Evolutionary conservation across 2,113 vertebrate species (phyloP), one percentile per base, ranked within the genome.

Genomic region (Atherinomorus stipes): DNA sequence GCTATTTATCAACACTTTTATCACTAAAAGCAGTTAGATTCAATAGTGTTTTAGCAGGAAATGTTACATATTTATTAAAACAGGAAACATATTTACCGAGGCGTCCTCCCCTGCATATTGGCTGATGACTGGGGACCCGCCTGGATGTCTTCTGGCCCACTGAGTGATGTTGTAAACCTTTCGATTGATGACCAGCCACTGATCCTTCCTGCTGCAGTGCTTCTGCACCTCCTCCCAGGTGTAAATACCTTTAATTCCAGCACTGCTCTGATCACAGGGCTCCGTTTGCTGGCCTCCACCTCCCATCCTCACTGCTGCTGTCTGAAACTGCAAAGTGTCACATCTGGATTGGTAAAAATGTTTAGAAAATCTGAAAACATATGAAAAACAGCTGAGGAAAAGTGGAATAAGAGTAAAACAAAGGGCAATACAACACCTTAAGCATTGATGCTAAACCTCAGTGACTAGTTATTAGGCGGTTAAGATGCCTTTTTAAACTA

Each of bases 51-150:
- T 44, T 44, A 15, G 11, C 42, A 44, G 4, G 42, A 16, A 44
- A 44, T 13, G 42, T 44, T 18, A 44, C 11, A 44, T 44, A 18
- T 44, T 44, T 15, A 9, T 9, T 31, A 4, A 11, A 34, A 34
- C 7, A 38, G 56, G 37, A 25, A 40, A 12, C 22, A 15, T 23
- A 34, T 89, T 94, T 94, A 99, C 98, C 92, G 98, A 96, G 75
- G 97, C 97, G 82, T 98, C 96, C 80, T 98, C 96, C 2, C 96
- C 97, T 69, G 96, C 95, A 53, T 95, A 96, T 94, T 99, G 97
- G 78, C 92, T 90, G 90, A 99, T 95, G n/a, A 98, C 92, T n/a
- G 95, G 93, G 0, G 84, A 85, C 7, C 97, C 98, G 45, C 97
- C 97, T 0, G 97, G 97, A 74, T 99, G 97, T 19, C 94, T 93